Percentiles rank a stretch among this genome's conserved stretches.
Evolutionary conservation across 2,113 vertebrate genomes (phyloP).

Genomic region (Antigone vipio): DNA sequence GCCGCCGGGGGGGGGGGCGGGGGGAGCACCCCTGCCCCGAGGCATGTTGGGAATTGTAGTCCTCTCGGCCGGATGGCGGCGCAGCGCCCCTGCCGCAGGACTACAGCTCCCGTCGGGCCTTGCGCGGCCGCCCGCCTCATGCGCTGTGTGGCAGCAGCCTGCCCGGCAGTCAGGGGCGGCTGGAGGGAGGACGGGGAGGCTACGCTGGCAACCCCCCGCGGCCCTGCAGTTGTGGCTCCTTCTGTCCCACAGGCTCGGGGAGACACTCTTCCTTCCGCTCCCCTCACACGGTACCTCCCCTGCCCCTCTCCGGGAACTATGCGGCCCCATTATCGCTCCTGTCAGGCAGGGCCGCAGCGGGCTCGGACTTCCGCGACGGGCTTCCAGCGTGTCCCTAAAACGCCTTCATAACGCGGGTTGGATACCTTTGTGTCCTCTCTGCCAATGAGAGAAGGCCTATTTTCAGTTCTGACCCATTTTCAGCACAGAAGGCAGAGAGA

Average conservation of each 20-base stretch:
- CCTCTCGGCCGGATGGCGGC: background rate
- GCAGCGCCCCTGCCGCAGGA: background rate
- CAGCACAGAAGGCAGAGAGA: background rate
- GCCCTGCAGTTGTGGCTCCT: fast-evolving
- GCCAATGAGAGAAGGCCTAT: fast-evolving
- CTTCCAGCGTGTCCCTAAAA: background rate
- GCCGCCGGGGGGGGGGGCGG: background rate
- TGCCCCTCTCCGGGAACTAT: background rate
- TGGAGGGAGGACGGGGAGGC: fast-evolving
- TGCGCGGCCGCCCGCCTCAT: background rate
- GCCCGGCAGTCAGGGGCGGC: background rate
- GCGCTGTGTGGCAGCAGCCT: fast-evolving
- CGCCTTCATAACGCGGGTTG: fast-evolving
- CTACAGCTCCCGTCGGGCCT: background rate
- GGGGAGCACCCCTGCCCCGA: background rate
- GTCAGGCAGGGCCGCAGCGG: background rate
- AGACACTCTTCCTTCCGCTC: background rate
- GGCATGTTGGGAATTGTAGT: slow-evolving; percentile 69
- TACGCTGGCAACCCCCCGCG: fast-evolving
- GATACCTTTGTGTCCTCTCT: fast-evolving
- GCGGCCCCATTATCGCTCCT: background rate
- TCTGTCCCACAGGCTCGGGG: background rate
- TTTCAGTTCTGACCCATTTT: background rate
- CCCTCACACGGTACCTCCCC: background rate
- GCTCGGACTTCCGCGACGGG: background rate